phyloP scores from a whole-genome alignment of 2,888 invertebrate genomes.

The Sabatieria punctata region DNA sequence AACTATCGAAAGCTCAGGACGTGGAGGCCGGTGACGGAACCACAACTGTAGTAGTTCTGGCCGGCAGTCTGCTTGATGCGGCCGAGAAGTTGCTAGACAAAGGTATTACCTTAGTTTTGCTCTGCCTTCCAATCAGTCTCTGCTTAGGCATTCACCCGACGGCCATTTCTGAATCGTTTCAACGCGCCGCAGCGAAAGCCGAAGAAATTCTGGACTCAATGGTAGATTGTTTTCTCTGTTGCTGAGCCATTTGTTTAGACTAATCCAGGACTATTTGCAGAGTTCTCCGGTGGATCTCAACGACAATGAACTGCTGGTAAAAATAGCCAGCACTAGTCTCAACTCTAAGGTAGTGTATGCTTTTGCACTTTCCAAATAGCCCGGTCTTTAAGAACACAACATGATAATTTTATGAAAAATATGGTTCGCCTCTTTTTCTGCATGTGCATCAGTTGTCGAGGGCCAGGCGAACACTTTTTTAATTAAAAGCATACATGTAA shows the following conservation, averaged over 20 bases:
- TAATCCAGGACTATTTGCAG: too few species aligned
- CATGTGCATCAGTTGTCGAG: too few species aligned
- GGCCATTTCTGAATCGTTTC: slow-evolving; percentile 88
- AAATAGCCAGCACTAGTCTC: slow-evolving; percentile 89
- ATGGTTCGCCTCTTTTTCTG: background rate
- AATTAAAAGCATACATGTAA: too few species aligned
- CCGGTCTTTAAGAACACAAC: background rate
- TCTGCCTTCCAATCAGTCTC: background rate
- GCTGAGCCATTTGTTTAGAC: too few species aligned
- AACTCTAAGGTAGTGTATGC: slow-evolving; percentile 62
- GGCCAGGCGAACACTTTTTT: background rate
- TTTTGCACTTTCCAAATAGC: background rate
- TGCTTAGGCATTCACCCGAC: slow-evolving; percentile 82
- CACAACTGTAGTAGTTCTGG: slow-evolving; percentile 91
- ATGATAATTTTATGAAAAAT: background rate
- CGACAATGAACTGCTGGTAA: slow-evolving; percentile 68
- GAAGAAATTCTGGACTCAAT: slow-evolving; percentile 48
- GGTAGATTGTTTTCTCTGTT: too few species aligned
- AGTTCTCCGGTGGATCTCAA: slow-evolving; percentile 63
- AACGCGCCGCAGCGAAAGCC: slow-evolving; percentile 54
- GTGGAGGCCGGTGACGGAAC: slow-evolving; percentile 99
- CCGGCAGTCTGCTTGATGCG: slow-evolving; percentile 84
- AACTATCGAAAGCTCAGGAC: slow-evolving; percentile 93
- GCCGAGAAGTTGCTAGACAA: slow-evolving; percentile 74
- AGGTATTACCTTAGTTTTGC: slow-evolving; percentile 27